phyloP scores from a whole-genome alignment of 92 coral and sea anemone species.

The Parazoanthus atlanticus region DNA sequence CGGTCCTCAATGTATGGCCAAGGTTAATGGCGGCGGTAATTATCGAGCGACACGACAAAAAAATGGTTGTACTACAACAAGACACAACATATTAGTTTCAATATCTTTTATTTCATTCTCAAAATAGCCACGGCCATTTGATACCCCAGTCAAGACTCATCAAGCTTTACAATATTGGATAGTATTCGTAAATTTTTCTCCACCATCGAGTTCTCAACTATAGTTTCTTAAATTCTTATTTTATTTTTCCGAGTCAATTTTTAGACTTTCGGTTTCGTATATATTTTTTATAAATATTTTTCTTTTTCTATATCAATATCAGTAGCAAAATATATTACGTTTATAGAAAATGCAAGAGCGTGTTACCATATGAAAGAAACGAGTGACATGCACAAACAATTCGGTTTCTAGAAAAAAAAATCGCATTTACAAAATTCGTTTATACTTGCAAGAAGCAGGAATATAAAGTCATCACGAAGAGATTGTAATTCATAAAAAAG shows the following conservation, averaged over 20 bases:
- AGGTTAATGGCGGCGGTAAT: background rate
- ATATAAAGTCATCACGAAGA: background rate
- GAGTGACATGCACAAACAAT: background rate
- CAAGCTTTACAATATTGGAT: background rate
- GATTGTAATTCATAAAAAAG: background rate
- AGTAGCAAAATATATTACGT: conserved; percentile 39
- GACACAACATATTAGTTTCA: background rate
- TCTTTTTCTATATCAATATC: conserved; percentile 14
- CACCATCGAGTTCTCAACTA: background rate
- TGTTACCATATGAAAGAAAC: background rate
- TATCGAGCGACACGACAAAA: background rate
- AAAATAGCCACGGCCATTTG: conserved; percentile 2
- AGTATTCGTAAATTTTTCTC: background rate
- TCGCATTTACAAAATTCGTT: conserved; percentile 10
- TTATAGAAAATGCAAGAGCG: conserved; percentile 9
- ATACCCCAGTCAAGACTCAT: background rate
- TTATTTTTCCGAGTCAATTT: background rate
- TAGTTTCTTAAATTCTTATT: background rate
- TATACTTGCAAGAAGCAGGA: background rate
- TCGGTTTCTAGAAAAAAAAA: conserved; percentile 12
- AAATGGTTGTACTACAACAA: background rate
- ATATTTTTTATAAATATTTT: conserved; percentile 33
- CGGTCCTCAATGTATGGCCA: background rate
- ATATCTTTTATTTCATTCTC: background rate
- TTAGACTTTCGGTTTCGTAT: conserved; percentile 13